Conservation (phyloP, 2,888 invertebrate genomes). For the Dugesia japonica region DNA sequence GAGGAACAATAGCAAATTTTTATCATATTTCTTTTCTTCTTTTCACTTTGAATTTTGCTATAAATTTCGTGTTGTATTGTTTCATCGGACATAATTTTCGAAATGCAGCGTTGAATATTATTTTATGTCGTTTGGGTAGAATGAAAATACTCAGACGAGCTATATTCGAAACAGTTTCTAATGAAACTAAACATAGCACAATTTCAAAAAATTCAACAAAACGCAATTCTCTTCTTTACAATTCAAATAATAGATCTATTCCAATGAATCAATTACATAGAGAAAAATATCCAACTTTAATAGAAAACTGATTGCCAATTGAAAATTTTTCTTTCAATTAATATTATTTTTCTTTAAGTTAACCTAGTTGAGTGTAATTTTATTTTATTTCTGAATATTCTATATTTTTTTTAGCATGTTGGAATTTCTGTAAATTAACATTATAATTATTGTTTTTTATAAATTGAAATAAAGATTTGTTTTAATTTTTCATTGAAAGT, state of each 20-base stretch:
- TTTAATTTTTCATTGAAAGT: not conserved
- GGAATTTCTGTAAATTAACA: not conserved
- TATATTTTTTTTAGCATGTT: not conserved
- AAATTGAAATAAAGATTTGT: no score
- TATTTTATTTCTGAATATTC: not conserved
- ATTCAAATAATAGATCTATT: not conserved
- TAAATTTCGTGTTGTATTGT: not conserved
- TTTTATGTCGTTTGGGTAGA: not conserved
- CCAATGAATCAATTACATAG: not conserved
- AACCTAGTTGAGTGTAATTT: no score
- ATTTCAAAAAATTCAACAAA: not conserved
- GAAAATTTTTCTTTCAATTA: no score
- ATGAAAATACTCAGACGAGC: not conserved
- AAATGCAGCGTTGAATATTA: not conserved
- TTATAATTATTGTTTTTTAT: no score
- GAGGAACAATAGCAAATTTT: not conserved
- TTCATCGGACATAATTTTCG: constrained; percentile 7
- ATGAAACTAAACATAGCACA: not conserved
- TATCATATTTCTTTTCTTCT: not conserved
- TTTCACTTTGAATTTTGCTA: not conserved
- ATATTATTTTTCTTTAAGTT: not conserved
- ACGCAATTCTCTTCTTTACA: not conserved
- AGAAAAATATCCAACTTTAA: not conserved
- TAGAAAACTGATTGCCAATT: not conserved
- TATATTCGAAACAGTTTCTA: not conserved